Percentiles rank a stretch among this genome's conserved stretches.
These are phyloP conservation scores for Misgurnus anguillicaudatus DNA, from an alignment of 2,113 vertebrate genomes.

Conservation along the genomic window DNA sequence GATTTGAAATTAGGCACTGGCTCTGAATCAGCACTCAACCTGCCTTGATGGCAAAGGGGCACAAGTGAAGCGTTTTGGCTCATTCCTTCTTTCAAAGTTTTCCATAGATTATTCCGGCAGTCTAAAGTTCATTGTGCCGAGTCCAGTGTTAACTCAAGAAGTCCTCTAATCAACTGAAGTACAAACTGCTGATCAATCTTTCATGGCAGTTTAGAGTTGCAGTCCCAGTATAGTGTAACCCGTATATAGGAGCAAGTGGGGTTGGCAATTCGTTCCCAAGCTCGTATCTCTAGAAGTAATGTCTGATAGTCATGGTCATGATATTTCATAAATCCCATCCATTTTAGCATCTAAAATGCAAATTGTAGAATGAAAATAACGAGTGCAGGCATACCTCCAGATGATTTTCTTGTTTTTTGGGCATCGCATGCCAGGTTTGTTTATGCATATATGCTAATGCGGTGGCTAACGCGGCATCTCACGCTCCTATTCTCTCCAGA, in stretches of 20 bases:
- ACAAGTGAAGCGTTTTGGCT: neutral
- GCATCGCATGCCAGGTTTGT: constrained; percentile 35
- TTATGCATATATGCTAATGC: constrained; percentile 74
- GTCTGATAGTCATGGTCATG: constrained; percentile 21
- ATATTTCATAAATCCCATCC: constrained; percentile 60
- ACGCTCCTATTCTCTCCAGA: constrained; percentile 72
- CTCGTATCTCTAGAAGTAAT: constrained; percentile 33
- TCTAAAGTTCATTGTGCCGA: constrained; percentile 35
- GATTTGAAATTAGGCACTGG: too few relatives aligned
- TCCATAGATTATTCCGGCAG: constrained; percentile 24
- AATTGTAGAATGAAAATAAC: neutral
- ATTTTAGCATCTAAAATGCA: constrained; percentile 67
- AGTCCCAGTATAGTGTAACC: constrained; percentile 38
- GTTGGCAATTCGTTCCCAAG: constrained; percentile 36
- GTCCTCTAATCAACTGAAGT: constrained; percentile 45
- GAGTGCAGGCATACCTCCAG: constrained; percentile 20
- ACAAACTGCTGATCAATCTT: constrained; percentile 51
- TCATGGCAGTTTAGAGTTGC: constrained; percentile 53
- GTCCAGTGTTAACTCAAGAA: constrained; percentile 50
- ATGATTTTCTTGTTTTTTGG: constrained; percentile 12
- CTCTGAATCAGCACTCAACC: too few relatives aligned
- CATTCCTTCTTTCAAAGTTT: neutral
- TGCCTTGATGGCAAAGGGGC: too few relatives aligned
- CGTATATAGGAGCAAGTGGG: constrained; percentile 31
- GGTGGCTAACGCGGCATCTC: constrained; percentile 73